Conservation (phyloP, 2,888 invertebrate genomes). For the Eupsilia transversa region DNA sequence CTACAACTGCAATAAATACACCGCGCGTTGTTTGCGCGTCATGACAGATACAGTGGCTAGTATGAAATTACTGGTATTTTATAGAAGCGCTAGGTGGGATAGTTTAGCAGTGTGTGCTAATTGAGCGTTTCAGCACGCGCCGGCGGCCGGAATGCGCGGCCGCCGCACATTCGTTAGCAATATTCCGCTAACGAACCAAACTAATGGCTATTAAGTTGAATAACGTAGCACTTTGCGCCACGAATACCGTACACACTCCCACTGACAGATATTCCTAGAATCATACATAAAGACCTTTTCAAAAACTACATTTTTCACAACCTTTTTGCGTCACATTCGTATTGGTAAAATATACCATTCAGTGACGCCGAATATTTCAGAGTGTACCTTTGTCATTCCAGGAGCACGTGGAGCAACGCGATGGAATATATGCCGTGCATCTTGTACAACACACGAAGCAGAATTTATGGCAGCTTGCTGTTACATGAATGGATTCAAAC, state of each 20-base stretch:
- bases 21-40: conserved; percentile 39
- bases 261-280: conserved; percentile 78
- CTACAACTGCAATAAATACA: conserved; percentile 17
- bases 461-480: conserved; percentile 50
- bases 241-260: conserved; percentile 79
- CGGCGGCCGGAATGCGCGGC: conserved; percentile 79
- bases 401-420: conserved; percentile 22
- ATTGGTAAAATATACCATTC: conserved; percentile 57
- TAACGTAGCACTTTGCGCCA: conserved; percentile 87
- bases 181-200: conserved; percentile 90
- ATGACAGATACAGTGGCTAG: conserved; percentile 61
- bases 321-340: conserved; percentile 50
- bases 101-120: conserved; percentile 83
- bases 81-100: conserved; percentile 76
- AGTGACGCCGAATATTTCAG: conserved; percentile 55
- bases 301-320: conserved; percentile 49
- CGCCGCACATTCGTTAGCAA: conserved; percentile 89
- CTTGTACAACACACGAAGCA: conserved; percentile 45
- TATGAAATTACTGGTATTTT: conserved; percentile 77
- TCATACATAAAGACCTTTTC: conserved; percentile 65
- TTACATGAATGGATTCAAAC: conserved; percentile 35
- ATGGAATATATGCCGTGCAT: conserved; percentile 48
- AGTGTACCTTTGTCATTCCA: conserved; percentile 48
- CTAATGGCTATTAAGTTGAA: conserved; percentile 90
- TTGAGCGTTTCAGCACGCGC: conserved; percentile 85